phyloP scores from a whole-genome alignment of 2,113 vertebrate species.

The Saccopteryx leptura region DNA sequence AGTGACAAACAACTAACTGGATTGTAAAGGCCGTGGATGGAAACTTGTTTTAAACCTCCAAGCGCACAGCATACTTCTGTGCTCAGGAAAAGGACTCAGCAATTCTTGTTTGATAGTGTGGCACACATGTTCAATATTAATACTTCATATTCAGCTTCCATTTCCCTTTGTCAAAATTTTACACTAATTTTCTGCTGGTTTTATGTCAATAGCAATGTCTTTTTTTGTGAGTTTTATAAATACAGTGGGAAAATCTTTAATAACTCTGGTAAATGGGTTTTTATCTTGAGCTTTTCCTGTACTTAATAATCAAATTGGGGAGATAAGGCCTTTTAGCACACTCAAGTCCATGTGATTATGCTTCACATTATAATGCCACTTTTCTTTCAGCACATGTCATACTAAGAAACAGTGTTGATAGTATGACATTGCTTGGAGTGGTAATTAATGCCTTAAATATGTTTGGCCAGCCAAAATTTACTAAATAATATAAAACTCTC shows the following conservation, averaged over 20 bases:
- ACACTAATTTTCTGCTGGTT: background rate
- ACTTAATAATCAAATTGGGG: slow-evolving; percentile 10
- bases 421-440: background rate
- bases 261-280: slow-evolving; percentile 53
- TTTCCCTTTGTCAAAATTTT: slow-evolving; percentile 41
- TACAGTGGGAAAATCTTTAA: slow-evolving; percentile 55
- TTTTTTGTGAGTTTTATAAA: slow-evolving; percentile 48
- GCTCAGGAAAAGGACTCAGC: background rate
- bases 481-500: slow-evolving; percentile 57
- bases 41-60: background rate
- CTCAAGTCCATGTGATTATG: slow-evolving; percentile 25
- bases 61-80: background rate
- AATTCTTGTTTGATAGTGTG: background rate
- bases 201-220: slow-evolving; percentile 14
- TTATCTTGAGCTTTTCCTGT: slow-evolving; percentile 49
- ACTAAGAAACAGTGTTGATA: slow-evolving; percentile 6
- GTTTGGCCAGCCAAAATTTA: slow-evolving; percentile 29
- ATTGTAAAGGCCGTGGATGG: background rate
- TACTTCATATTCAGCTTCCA: background rate
- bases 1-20: slow-evolving; percentile 13
- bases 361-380: slow-evolving; percentile 11
- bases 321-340: slow-evolving; percentile 56
- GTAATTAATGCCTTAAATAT: slow-evolving; percentile 53
- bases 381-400: slow-evolving; percentile 59
- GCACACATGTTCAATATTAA: background rate